Conservation (phyloP, 2,113 vertebrate genomes). For the Stomatorhinus ivindoensis region DNA sequence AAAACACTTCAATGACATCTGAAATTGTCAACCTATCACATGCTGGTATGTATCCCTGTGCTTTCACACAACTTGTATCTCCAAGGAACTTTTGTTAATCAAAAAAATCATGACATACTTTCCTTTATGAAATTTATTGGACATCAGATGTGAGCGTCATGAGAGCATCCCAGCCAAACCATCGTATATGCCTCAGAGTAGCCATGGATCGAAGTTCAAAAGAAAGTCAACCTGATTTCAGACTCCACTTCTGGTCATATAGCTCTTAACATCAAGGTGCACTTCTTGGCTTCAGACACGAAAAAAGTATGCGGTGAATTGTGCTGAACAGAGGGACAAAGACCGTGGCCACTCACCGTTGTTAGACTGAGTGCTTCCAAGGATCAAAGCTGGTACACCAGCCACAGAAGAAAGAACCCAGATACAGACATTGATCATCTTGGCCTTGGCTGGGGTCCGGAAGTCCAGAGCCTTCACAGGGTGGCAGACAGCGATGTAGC, state of each 20-base stretch:
- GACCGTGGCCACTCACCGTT: constrained; percentile 60
- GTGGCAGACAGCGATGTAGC: not conserved
- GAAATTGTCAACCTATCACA: not conserved
- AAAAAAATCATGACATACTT: not conserved
- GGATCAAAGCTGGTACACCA: constrained; percentile 87
- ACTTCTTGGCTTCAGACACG: not conserved
- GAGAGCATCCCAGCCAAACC: not conserved
- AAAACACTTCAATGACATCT: not conserved
- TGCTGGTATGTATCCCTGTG: not conserved
- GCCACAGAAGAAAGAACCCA: constrained; percentile 90
- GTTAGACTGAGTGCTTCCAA: constrained; percentile 86
- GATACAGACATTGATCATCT: constrained; percentile 86
- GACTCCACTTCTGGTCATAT: not conserved
- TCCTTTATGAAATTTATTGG: not conserved
- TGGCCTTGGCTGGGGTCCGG: constrained; percentile 87
- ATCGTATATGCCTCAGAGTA: not conserved
- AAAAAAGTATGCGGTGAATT: not conserved
- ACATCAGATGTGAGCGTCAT: not conserved
- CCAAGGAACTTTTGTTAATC: not conserved
- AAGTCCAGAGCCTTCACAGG: constrained; percentile 76
- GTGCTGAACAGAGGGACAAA: not conserved
- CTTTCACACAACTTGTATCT: not conserved
- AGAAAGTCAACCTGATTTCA: not conserved
- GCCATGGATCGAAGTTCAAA: not conserved
- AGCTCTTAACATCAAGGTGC: constrained; percentile 4